These are phyloP conservation scores for Rutilus rutilus DNA, from an alignment of 2,113 vertebrate genomes.

Conservation along the genomic window DNA sequence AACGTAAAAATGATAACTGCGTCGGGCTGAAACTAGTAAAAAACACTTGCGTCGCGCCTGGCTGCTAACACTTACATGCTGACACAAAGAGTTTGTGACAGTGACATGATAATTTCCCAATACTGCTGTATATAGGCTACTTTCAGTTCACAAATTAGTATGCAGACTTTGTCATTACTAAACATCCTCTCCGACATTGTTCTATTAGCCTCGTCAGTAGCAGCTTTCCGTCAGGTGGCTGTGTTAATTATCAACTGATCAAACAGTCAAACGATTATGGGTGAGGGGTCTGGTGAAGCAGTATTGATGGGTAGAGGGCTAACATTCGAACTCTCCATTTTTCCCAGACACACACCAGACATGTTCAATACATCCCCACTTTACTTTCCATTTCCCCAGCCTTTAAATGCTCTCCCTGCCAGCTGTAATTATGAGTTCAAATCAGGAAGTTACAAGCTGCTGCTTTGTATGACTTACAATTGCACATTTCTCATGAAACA, in stretches of 20 bases:
- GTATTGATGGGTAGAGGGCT: slow-evolving; percentile 49
- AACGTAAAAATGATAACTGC: no score
- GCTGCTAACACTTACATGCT: neutral
- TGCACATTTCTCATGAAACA: neutral
- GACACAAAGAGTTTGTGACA: neutral
- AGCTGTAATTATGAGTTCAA: slow-evolving; percentile 25
- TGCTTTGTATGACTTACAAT: neutral
- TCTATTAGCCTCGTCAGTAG: slow-evolving; percentile 49
- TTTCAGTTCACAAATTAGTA: neutral
- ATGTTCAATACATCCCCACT: slow-evolving; percentile 36
- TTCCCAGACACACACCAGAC: slow-evolving; percentile 26
- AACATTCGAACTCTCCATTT: neutral
- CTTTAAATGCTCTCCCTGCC: slow-evolving; percentile 52
- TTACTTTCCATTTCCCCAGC: slow-evolving; percentile 30
- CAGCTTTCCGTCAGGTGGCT: slow-evolving; percentile 43
- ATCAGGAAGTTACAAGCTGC: neutral
- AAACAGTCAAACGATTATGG: slow-evolving; percentile 46
- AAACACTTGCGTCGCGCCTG: neutral
- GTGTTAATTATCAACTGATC: slow-evolving; percentile 60
- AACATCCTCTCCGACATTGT: slow-evolving; percentile 14
- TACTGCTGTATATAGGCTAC: neutral
- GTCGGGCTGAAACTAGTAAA: no score
- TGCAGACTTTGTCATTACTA: slow-evolving; percentile 18
- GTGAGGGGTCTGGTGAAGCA: slow-evolving; percentile 48
- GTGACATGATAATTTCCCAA: neutral